Evolutionary conservation across 2,888 invertebrate species (phyloP).

Genomic region (Philereme transversata): DNA sequence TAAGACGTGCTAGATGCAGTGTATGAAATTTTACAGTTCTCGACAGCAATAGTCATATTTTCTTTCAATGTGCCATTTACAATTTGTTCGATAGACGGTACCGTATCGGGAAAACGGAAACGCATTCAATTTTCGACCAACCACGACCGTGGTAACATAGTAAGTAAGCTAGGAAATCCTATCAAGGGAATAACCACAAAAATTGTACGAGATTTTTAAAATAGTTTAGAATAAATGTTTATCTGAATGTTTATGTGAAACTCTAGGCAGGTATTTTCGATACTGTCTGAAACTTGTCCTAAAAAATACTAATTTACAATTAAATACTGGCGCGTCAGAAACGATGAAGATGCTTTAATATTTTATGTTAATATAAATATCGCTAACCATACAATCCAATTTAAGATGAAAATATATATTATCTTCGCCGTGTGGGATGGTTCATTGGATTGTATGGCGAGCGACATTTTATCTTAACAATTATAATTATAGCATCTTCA

Average conservation of each 20-base stretch:
- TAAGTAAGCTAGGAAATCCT: slow-evolving; percentile 34
- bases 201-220: slow-evolving; percentile 32
- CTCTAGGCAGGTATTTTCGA: slow-evolving; percentile 13
- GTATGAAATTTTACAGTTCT: not conserved
- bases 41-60: slow-evolving; percentile 15
- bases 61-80: slow-evolving; percentile 26
- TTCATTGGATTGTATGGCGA: no score
- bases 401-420: no score
- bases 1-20: not conserved
- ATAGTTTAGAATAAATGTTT: slow-evolving; percentile 25
- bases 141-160: slow-evolving; percentile 29
- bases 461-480: no score
- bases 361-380: no score
- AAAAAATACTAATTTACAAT: not conserved
- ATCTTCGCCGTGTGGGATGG: no score
- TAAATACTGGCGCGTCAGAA: no score
- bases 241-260: no score
- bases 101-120: slow-evolving; percentile 28
- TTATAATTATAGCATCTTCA: no score
- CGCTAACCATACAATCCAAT: no score
- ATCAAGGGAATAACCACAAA: slow-evolving; percentile 34
- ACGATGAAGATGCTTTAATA: no score
- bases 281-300: not conserved
- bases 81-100: slow-evolving; percentile 22
- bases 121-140: slow-evolving; percentile 34